Base-by-base conservation (phyloP, 2,888 invertebrate genomes). In the Lithophane semibrunnea region DNA sequence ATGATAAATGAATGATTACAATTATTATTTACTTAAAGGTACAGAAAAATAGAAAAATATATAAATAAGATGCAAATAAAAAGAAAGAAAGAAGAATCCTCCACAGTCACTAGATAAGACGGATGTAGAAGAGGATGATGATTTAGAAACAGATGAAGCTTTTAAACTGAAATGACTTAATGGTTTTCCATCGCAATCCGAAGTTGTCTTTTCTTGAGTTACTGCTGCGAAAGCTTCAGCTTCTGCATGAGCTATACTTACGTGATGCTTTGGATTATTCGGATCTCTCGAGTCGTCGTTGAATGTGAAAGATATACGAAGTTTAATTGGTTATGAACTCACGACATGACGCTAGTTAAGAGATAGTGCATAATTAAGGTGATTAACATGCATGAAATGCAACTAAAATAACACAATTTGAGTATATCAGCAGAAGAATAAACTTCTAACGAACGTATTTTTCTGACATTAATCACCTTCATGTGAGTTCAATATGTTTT, bases 271-370 rank as follows among this genome's bases (percentile, higher is more conserved):
- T 24, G 49, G n/a, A 64, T 42, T 58, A 58, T 71, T n/a, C 13
- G 56, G 37, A 80, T 63, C 24, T 79, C 63, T 63, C 24, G 71
- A 47, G 80, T 77, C 13, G 7, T 37, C 13, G n/a, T 9, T 58
- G 44, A 68, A 58, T 69, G 21, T 29, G 13, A 72, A 54, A 83
- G 52, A 71, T 52, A 68, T 42, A 7, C 58, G 18, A 58, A 70
- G 37, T 70, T 70, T 70, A 70, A 82, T 73, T 79, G 52, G 58
- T 70, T 70, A 37, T 37, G 37, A 37, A 37, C 37, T 37, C 37
- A 82, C 84, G 84, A 66, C 18, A 49, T n/a, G 29, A 54, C 65
- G 52, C 24, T 54, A 66, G 44, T 58, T 63, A 66, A 66, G 24
- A 73, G 37, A 73, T 67, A 70, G 49, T 58, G 52, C 9, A 44